Percentiles rank a stretch among this genome's conserved stretches.
Conservation (phyloP, 1,140 invertebrate genomes). For the Temnothorax longispinosus region DNA sequence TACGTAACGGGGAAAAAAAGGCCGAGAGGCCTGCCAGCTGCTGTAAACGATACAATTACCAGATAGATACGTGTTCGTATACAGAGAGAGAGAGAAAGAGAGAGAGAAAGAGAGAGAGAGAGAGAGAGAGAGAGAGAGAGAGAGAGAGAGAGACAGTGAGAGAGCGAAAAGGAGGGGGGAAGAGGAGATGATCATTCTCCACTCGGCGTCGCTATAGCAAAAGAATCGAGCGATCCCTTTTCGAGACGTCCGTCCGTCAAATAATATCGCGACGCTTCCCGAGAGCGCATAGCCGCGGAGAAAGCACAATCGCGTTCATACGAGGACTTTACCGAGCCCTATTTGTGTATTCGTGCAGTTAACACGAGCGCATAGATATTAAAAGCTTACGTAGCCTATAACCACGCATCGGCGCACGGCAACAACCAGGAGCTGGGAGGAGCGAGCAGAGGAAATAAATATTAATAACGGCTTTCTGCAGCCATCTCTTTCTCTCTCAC, state of each 20-base stretch:
- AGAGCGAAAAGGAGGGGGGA: conserved; percentile 29
- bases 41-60: conserved; percentile 79
- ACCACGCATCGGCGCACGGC: conserved; percentile 68
- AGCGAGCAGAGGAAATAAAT: conserved; percentile 78
- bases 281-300: conserved; percentile 34
- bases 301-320: conserved; percentile 62
- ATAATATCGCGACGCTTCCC: conserved; percentile 52
- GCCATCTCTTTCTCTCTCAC: conserved; percentile 40
- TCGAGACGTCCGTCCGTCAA: conserved; percentile 40
- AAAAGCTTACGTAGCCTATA: conserved; percentile 62
- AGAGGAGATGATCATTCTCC: conserved; percentile 60
- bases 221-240: conserved; percentile 49
- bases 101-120: background rate
- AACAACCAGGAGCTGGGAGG: conserved; percentile 69
- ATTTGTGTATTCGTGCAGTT: conserved; percentile 61
- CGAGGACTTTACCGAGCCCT: conserved; percentile 46
- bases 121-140: background rate
- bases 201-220: conserved; percentile 40
- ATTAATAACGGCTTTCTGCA: conserved; percentile 77
- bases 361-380: conserved; percentile 68
- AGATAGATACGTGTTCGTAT: conserved; percentile 53
- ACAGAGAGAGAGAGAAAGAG: conserved; percentile 17
- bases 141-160: background rate
- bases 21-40: conserved; percentile 77
- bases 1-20: conserved; percentile 56